These are phyloP conservation scores for Hypercompe scribonia DNA, from an alignment of 2,888 invertebrate genomes.

Conservation along the genomic window DNA sequence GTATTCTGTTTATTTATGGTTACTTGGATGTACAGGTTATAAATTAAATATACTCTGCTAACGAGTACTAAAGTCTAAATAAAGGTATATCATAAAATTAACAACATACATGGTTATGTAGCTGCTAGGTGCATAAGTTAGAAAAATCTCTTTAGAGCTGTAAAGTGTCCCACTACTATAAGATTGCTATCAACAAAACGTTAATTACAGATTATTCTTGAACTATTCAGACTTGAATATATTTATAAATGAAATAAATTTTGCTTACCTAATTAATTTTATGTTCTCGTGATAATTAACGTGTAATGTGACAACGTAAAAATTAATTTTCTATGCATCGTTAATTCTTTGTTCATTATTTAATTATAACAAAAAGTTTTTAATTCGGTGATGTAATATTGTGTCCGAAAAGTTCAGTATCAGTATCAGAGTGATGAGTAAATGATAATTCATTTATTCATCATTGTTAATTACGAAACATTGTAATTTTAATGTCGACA, in stretches of 20 bases:
- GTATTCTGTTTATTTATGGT: too few species aligned
- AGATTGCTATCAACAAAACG: constrained; percentile 34
- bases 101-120: not conserved
- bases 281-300: not conserved
- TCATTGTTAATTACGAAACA: not conserved
- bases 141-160: constrained; percentile 5
- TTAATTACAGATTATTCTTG: constrained; percentile 34
- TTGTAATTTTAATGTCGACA: not conserved
- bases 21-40: too few species aligned
- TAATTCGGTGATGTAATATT: not conserved
- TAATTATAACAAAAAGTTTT: not conserved
- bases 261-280: not conserved
- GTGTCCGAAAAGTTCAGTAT: too few species aligned
- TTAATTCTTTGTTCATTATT: constrained; percentile 4
- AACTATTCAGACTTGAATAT: constrained; percentile 25
- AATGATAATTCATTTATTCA: too few species aligned
- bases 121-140: not conserved
- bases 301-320: constrained; percentile 4
- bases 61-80: not conserved
- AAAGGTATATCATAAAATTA: not conserved
- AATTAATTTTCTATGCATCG: constrained; percentile 1
- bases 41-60: too few species aligned
- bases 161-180: constrained; percentile 19
- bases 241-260: constrained; percentile 16
- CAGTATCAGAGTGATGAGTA: too few species aligned